Evolutionary conservation across 2,888 invertebrate genomes (phyloP).

Genomic region (Laspeyria flexula): DNA sequence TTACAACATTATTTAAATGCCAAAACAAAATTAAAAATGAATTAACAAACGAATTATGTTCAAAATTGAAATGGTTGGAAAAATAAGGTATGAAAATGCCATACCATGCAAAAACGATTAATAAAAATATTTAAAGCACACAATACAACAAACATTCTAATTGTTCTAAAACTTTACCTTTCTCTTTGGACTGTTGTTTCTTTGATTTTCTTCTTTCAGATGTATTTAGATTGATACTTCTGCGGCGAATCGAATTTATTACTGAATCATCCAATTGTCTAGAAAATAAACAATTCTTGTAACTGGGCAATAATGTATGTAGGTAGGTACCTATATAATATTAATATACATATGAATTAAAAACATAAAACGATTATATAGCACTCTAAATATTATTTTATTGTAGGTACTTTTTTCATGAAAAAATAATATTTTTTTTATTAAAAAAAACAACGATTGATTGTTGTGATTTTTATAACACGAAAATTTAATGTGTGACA

Average conservation of each 20-base stretch:
- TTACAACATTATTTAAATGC: neutral
- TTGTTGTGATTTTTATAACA: too few species aligned
- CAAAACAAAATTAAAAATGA: neutral
- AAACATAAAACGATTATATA: too few species aligned
- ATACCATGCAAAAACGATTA: conserved; percentile 36
- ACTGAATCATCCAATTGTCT: conserved; percentile 89
- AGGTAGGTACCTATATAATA: too few species aligned
- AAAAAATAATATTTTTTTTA: too few species aligned
- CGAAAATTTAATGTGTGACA: too few species aligned
- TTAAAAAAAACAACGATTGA: too few species aligned
- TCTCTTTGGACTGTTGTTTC: conserved; percentile 87
- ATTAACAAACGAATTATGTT: neutral
- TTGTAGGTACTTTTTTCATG: too few species aligned
- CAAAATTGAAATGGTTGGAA: neutral
- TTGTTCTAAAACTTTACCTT: conserved; percentile 82
- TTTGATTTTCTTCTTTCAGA: conserved; percentile 92
- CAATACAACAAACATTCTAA: conserved; percentile 21
- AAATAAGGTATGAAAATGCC: conserved; percentile 27
- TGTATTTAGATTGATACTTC: conserved; percentile 72
- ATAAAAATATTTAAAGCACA: conserved; percentile 29
- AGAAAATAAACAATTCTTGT: too few species aligned
- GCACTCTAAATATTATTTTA: too few species aligned
- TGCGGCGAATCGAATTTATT: conserved; percentile 90
- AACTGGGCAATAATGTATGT: too few species aligned
- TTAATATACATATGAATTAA: neutral